Conservation (phyloP, 2,888 invertebrate genomes). For the Trachelus stipa region DNA sequence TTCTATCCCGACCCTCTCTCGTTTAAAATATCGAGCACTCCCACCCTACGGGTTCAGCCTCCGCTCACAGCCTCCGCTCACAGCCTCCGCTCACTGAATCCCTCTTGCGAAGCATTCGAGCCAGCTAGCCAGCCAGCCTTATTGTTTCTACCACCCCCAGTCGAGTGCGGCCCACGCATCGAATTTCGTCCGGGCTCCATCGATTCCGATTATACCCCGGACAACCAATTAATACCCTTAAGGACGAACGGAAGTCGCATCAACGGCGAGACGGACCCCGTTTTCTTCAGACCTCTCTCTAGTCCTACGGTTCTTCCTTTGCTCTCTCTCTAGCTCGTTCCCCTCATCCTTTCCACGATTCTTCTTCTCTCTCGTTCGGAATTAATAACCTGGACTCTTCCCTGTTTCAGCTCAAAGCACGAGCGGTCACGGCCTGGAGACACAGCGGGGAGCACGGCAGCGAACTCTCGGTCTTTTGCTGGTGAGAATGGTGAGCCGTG, state of each 20-base stretch:
- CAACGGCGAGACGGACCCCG: neutral
- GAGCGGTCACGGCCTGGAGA: constrained; percentile 81
- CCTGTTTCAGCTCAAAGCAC: constrained; percentile 78
- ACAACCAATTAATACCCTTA: neutral
- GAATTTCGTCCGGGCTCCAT: neutral
- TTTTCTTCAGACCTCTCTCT: neutral
- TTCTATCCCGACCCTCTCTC: neutral
- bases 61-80: too few species aligned
- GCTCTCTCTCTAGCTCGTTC: neutral
- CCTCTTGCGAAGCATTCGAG: neutral
- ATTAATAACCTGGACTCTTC: constrained; percentile 22
- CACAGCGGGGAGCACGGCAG: constrained; percentile 78
- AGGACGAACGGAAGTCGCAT: neutral
- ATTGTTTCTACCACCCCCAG: neutral
- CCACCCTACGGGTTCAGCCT: neutral
- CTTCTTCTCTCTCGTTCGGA: neutral
- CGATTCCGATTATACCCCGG: neutral
- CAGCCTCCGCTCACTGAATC: neutral
- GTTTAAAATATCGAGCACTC: neutral
- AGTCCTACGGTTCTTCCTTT: neutral
- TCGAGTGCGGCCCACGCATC: neutral
- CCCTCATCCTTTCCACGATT: neutral
- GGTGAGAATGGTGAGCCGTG: constrained; percentile 72
- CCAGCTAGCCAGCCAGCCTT: neutral
- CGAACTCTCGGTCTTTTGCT: constrained; percentile 83